phyloP scores from a whole-genome alignment of 2,797 vertebrate species.

The Chanos chanos region DNA sequence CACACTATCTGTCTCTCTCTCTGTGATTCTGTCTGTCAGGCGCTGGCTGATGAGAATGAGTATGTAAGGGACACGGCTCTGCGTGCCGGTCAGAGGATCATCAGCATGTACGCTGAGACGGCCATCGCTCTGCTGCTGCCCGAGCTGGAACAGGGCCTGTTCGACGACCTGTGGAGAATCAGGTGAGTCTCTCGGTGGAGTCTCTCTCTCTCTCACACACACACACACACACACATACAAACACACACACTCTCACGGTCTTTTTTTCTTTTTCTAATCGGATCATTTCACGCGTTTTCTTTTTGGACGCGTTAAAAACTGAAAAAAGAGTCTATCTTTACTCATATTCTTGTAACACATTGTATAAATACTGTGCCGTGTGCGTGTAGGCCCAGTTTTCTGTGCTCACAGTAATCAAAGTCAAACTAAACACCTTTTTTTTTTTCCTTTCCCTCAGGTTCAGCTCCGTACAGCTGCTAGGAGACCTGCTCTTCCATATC shows the following conservation, averaged over 20 bases:
- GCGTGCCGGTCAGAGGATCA: constrained; percentile 90
- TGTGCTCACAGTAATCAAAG: too few relatives aligned
- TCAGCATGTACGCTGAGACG: constrained; percentile 96
- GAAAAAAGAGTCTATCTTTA: too few relatives aligned
- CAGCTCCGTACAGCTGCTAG: constrained; percentile 97
- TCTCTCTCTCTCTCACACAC: neutral
- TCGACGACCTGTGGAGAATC: constrained; percentile 97
- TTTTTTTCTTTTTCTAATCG: neutral
- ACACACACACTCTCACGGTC: neutral
- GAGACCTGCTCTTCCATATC: constrained; percentile 96
- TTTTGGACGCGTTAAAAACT: too few relatives aligned
- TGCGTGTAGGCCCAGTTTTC: neutral
- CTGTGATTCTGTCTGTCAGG: constrained; percentile 61
- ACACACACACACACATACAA: neutral
- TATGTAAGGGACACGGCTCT: constrained; percentile 96
- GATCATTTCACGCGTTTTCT: too few relatives aligned
- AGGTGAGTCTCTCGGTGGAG: constrained; percentile 65
- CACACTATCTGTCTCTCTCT: neutral
- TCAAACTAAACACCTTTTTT: neutral
- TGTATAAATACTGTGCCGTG: neutral
- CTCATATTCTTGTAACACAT: too few relatives aligned
- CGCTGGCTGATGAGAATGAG: constrained; percentile 95
- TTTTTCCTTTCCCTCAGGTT: constrained; percentile 71
- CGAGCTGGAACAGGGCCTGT: constrained; percentile 94
- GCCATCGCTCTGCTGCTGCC: constrained; percentile 92